Evolutionary conservation across 2,888 invertebrate genomes (phyloP).

Genomic region (Callyntrura guangdongensis): DNA sequence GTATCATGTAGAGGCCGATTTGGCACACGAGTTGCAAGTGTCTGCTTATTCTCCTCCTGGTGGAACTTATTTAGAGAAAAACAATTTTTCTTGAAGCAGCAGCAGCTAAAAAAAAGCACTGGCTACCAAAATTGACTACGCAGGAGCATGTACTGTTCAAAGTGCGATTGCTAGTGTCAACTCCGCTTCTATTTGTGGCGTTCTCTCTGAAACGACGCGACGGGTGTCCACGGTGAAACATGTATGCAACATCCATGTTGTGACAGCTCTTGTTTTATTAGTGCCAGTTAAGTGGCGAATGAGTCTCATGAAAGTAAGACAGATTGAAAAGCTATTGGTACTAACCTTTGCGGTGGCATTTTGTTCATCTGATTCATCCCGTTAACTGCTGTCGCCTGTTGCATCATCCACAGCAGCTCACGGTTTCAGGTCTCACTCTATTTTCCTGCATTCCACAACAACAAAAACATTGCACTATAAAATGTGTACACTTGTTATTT

Average conservation of each 20-base stretch:
- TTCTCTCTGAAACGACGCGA: neutral
- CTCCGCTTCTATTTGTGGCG: neutral
- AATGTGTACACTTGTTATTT: constrained; percentile 37
- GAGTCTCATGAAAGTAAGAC: constrained; percentile 21
- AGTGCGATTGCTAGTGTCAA: neutral
- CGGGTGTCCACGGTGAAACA: constrained; percentile 48
- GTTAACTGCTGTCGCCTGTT: constrained; percentile 84
- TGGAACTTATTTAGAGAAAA: neutral
- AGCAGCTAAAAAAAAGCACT: too few species aligned
- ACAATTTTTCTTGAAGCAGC: too few species aligned
- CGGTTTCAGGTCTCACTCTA: constrained; percentile 82
- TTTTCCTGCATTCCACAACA: constrained; percentile 81
- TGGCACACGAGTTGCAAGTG: constrained; percentile 18
- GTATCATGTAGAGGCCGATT: neutral
- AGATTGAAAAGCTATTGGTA: constrained; percentile 42
- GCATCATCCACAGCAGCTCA: constrained; percentile 83
- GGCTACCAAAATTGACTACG: neutral
- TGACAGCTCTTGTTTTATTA: constrained; percentile 45
- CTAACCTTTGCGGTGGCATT: constrained; percentile 85
- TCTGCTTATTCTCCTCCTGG: neutral
- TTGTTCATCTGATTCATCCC: constrained; percentile 85
- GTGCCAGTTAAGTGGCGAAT: constrained; percentile 36
- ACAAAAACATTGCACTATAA: constrained; percentile 53
- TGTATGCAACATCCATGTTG: constrained; percentile 54
- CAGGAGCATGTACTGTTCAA: neutral